Evolutionary conservation across 2,797 vertebrate genomes (phyloP).

Genomic region (Micromesistius poutassou): DNA sequence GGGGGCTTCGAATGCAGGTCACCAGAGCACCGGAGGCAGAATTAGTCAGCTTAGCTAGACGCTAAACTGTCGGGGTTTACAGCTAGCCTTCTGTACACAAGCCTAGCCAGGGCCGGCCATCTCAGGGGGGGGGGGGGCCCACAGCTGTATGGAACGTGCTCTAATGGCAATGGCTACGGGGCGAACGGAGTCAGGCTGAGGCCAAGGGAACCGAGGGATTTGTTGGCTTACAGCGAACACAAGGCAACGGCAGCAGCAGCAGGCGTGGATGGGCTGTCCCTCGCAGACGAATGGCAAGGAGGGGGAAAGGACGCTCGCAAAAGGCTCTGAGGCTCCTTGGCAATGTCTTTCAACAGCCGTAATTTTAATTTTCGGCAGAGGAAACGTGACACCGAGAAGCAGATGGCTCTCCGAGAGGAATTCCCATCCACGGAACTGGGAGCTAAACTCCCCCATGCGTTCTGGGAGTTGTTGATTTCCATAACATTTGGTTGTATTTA

Average conservation of each 20-base stretch:
- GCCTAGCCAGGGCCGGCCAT: not conserved
- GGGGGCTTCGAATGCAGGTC: slow-evolving; percentile 54
- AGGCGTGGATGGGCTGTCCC: not conserved
- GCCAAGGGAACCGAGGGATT: not conserved
- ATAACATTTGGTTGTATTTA: slow-evolving; percentile 2
- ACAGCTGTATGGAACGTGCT: not conserved
- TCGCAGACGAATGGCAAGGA: not conserved
- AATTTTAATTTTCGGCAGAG: slow-evolving; percentile 45
- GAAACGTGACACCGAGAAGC: slow-evolving; percentile 52
- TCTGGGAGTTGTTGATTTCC: slow-evolving; percentile 5
- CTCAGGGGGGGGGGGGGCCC: too few species aligned
- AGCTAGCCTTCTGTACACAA: not conserved
- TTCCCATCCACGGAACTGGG: slow-evolving; percentile 36
- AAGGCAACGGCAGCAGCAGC: not conserved
- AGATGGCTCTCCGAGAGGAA: slow-evolving; percentile 46
- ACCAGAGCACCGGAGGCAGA: slow-evolving; percentile 49
- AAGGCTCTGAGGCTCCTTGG: slow-evolving; percentile 21
- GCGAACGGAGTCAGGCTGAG: not conserved
- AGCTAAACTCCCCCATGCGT: slow-evolving; percentile 34
- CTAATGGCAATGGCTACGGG: not conserved
- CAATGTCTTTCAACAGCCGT: slow-evolving; percentile 45
- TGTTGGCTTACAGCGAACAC: not conserved
- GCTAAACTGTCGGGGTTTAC: slow-evolving; percentile 7
- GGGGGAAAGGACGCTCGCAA: not conserved
- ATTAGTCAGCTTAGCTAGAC: slow-evolving; percentile 12